These are phyloP conservation scores for Allolobophora icterica DNA, from an alignment of 2,888 invertebrate genomes.

Conservation along the genomic window DNA sequence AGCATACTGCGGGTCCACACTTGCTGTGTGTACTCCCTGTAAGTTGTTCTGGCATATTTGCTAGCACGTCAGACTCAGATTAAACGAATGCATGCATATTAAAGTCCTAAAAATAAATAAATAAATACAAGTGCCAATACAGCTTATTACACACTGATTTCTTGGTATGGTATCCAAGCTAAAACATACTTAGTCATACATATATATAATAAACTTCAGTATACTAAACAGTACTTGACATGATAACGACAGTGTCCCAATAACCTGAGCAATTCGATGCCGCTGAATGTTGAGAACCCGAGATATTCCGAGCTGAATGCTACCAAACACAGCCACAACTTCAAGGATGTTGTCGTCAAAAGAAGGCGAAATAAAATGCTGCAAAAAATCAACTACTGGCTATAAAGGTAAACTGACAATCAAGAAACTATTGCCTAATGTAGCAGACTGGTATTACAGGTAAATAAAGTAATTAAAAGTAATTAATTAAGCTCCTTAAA, in stretches of 20 bases:
- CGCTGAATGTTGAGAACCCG: conserved; percentile 92
- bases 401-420: neutral
- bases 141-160: neutral
- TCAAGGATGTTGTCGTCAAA: conserved; percentile 95
- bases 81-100: neutral
- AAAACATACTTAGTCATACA: neutral
- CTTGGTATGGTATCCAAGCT: neutral
- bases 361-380: conserved; percentile 85
- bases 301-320: conserved; percentile 96
- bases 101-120: neutral
- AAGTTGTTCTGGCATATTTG: too few species aligned
- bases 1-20: too few species aligned
- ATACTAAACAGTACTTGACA: neutral
- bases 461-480: too few species aligned
- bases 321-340: conserved; percentile 96
- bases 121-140: neutral
- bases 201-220: neutral
- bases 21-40: too few species aligned
- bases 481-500: neutral
- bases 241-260: neutral
- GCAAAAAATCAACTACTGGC: conserved; percentile 25
- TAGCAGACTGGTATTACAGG: neutral
- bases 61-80: neutral
- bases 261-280: conserved; percentile 88
- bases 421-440: neutral